A percentile compares a stretch with the other conserved stretches of the same genome.
These are phyloP conservation scores for Melitaea athalia DNA, from an alignment of 2,888 invertebrate species.

Conservation along the genomic window DNA sequence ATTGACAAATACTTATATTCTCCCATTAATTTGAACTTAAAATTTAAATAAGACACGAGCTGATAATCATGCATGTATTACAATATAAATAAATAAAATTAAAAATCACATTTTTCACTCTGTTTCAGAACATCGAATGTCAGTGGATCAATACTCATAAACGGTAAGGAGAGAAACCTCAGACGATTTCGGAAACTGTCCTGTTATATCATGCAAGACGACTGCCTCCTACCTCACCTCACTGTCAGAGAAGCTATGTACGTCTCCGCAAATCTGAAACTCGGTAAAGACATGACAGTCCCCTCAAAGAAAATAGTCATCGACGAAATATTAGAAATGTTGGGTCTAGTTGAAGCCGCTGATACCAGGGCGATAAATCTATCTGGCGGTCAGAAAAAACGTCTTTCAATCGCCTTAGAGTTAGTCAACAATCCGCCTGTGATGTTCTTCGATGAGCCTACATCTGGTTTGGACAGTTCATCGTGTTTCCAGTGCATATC, in stretches of 20 bases:
- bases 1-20: no score
- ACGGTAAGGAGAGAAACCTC: slow-evolving; percentile 92
- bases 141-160: slow-evolving; percentile 92
- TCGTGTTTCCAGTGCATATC: slow-evolving; percentile 96
- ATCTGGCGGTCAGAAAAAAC: slow-evolving; percentile 95
- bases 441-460: slow-evolving; percentile 98
- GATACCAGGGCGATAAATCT: slow-evolving; percentile 91
- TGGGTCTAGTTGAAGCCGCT: slow-evolving; percentile 90
- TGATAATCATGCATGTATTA: neutral
- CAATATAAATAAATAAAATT: neutral
- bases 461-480: slow-evolving; percentile 95
- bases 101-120: neutral
- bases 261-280: slow-evolving; percentile 95
- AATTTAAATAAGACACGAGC: no score
- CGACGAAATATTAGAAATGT: slow-evolving; percentile 91
- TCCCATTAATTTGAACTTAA: no score
- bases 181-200: slow-evolving; percentile 95
- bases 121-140: slow-evolving; percentile 90
- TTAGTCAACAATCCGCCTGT: slow-evolving; percentile 98
- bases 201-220: slow-evolving; percentile 98
- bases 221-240: slow-evolving; percentile 93
- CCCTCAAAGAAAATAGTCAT: slow-evolving; percentile 90
- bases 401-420: slow-evolving; percentile 95
- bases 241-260: slow-evolving; percentile 96
- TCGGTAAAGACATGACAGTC: slow-evolving; percentile 89